phyloP scores from a whole-genome alignment of 2,888 invertebrate species.

The Horisme vitalbata region DNA sequence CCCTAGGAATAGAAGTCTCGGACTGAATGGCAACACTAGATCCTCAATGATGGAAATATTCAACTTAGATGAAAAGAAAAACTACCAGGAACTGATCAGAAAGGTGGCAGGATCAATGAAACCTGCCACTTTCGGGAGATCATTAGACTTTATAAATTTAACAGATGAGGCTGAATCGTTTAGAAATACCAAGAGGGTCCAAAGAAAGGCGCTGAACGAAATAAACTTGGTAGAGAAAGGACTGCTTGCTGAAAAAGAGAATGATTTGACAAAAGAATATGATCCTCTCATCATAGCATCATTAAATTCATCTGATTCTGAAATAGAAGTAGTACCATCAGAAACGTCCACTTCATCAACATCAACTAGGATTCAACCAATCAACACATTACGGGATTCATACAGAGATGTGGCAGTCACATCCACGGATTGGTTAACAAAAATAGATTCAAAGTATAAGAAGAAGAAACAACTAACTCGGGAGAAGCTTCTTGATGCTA shows the following conservation, averaged over 20 bases:
- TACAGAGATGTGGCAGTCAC: conserved; percentile 76
- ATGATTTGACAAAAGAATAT: conserved; percentile 58
- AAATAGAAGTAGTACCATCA: conserved; percentile 67
- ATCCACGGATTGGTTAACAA: conserved; percentile 79
- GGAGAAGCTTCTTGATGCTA: conserved; percentile 70
- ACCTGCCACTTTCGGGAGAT: conserved; percentile 45
- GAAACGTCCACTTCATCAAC: conserved; percentile 67
- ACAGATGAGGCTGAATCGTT: conserved; percentile 65
- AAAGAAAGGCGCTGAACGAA: conserved; percentile 63
- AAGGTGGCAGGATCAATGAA: conserved; percentile 58
- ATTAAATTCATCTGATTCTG: conserved; percentile 74
- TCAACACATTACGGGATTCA: conserved; percentile 83
- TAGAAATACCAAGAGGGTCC: conserved; percentile 57
- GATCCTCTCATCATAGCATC: conserved; percentile 73
- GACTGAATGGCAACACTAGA: conserved; percentile 60
- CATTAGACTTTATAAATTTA: conserved; percentile 57
- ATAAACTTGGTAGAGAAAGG: conserved; percentile 60
- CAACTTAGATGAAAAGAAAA: conserved; percentile 81
- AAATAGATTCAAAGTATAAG: conserved; percentile 74
- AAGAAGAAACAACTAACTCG: conserved; percentile 65
- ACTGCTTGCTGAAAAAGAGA: conserved; percentile 52
- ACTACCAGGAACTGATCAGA: conserved; percentile 80
- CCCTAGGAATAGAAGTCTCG: conserved; percentile 54
- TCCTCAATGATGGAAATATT: conserved; percentile 76
- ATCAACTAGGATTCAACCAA: conserved; percentile 60